Conservation (phyloP, 2,797 vertebrate species). For the Sebastes variabilis region DNA sequence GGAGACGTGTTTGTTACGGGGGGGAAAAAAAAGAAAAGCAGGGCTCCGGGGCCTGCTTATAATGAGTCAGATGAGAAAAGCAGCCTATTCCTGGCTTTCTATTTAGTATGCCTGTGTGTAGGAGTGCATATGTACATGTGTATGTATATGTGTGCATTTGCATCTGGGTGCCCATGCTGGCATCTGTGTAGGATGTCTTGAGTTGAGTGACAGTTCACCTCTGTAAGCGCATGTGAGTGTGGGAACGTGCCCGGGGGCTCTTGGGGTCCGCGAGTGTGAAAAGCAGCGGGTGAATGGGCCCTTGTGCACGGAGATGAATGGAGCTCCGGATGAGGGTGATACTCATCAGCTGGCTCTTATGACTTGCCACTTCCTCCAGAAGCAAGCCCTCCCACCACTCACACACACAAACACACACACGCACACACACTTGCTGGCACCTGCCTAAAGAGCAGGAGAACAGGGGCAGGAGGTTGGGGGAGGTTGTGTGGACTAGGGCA, state of each 20-base stretch:
- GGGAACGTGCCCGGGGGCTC: conserved; percentile 40
- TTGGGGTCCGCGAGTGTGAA: conserved; percentile 58
- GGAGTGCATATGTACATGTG: conserved; percentile 11
- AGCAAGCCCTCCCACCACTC: conserved; percentile 36
- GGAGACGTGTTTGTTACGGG: conserved; percentile 21
- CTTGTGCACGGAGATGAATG: conserved; percentile 82
- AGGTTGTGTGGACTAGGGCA: conserved; percentile 24
- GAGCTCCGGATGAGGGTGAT: conserved; percentile 78
- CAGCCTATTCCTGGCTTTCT: conserved; percentile 50
- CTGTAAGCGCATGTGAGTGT: conserved; percentile 48
- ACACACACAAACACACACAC: conserved; percentile 10
- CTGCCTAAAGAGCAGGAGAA: conserved; percentile 46
- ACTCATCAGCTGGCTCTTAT: conserved; percentile 77
- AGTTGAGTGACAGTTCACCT: conserved; percentile 67
- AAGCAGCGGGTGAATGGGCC: conserved; percentile 77
- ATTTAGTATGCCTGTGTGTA: conserved; percentile 41
- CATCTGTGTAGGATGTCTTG: conserved; percentile 43
- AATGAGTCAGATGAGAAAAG: conserved; percentile 67
- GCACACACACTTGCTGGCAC: conserved; percentile 40
- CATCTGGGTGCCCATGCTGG: conserved; percentile 42
- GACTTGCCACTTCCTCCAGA: conserved; percentile 68
- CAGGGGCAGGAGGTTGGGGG: not conserved
- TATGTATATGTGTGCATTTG: not conserved
- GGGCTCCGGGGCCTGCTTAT: conserved; percentile 55
- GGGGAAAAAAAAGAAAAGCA: not conserved